Evolutionary conservation across 2,113 vertebrate species (phyloP), one percentile per base, ranked within the genome.

Genomic region (Oceanodroma tethys): DNA sequence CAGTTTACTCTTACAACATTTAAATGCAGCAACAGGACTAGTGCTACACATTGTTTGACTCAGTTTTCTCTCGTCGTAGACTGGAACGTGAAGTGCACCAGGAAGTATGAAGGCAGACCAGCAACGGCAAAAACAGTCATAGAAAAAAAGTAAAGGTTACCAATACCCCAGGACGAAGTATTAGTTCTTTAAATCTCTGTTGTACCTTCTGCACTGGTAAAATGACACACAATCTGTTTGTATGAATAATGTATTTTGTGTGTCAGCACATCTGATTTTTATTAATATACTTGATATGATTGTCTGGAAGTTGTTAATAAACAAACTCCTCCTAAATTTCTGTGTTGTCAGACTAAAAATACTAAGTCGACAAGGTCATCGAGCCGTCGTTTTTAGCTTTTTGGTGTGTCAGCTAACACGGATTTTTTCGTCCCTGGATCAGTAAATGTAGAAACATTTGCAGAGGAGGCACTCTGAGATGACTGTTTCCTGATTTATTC

Each of bases 281-380:
- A 78, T 92, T 66, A 76, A 73, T 62, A 38, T 25, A 32, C 23
- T 88, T 74, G 60, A 68, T 95, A 50, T 15, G 21, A 58, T 32
- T 34, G n/a, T 72, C 59, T 91, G 55, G 67, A 96, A 92, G 42
- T 45, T 94, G 66, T 74, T 89, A 96, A 95, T 90, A 93, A 95
- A 96, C 17, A 79, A 82, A 68, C 30, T 53, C 32, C 75, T 71
- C 74, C 5, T 94, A 70, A 73, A 47, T 65, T 60, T 56, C 8
- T 48, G 0, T 67, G 59, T 43, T 92, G 70, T 71, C 76, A 72
- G 75, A 85, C 47, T 94, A 12, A 68, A 92, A 79, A 66, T 68
- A 72, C 10, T 22, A 60, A 76, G 36, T 53, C 3, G 5, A 13
- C 45, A 76, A 60, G 27, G 55, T 82, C 40, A 53, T 12, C 2